These are phyloP conservation scores for Onychorhynchus coronatus DNA, from an alignment of 2,113 vertebrate genomes.

Conservation along the genomic window DNA sequence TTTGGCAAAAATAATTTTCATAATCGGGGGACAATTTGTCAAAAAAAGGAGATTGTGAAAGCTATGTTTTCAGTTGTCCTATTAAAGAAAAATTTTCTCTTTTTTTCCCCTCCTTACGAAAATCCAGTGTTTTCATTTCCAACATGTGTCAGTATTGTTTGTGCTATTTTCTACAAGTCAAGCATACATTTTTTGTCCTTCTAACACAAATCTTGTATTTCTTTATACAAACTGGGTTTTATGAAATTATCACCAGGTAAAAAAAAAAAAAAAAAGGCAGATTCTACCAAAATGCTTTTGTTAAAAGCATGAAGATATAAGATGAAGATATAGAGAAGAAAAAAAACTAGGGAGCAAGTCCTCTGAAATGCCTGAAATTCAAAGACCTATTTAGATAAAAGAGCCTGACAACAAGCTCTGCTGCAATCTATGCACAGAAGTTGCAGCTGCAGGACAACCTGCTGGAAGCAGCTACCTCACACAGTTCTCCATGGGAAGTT, in stretches of 20 bases:
- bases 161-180: background rate
- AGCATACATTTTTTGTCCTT: background rate
- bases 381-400: background rate
- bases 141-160: background rate
- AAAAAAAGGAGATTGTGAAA: background rate
- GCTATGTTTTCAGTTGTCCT: background rate
- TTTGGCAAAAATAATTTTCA: background rate
- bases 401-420: background rate
- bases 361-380: background rate
- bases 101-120: background rate
- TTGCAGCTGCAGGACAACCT: background rate
- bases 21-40: background rate
- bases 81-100: background rate
- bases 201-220: background rate
- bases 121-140: background rate
- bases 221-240: background rate
- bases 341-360: background rate
- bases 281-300: background rate
- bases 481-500: background rate
- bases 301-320: background rate
- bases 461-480: background rate
- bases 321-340: background rate
- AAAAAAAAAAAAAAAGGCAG: background rate
- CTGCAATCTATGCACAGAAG: background rate
- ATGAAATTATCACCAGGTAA: background rate